Percentiles rank a stretch among this genome's conserved stretches.
Conservation (phyloP, 2,888 invertebrate species). For the Tupiocoris notatus region DNA sequence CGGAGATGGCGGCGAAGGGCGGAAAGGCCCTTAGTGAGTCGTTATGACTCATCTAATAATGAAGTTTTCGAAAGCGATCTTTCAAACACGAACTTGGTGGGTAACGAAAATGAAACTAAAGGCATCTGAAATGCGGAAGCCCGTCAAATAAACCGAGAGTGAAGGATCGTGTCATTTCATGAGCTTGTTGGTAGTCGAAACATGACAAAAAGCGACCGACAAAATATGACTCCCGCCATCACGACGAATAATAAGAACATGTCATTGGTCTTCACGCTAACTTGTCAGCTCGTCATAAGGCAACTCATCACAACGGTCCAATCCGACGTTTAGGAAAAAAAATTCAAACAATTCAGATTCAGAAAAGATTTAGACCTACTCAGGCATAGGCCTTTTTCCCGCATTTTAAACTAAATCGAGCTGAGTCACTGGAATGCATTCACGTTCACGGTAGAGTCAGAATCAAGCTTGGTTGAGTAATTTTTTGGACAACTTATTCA, state of each 20-base stretch:
- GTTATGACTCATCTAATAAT: neutral
- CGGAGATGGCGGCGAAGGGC: neutral
- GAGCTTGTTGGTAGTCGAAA: neutral
- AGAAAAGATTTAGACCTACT: no score
- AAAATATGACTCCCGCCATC: neutral
- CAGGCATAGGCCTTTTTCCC: no score
- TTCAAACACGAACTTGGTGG: neutral
- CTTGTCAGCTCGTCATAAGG: neutral
- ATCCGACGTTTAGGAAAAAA: no score
- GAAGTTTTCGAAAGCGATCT: neutral
- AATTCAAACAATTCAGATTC: no score
- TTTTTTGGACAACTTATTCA: no score
- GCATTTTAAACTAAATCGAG: no score
- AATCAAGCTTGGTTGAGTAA: no score
- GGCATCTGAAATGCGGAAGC: neutral
- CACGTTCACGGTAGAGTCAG: no score
- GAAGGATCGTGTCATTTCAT: neutral
- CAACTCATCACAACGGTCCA: neutral
- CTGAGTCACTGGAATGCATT: no score
- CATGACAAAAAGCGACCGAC: neutral
- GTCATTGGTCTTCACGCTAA: neutral
- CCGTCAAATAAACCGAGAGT: neutral
- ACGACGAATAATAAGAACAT: neutral
- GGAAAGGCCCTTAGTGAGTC: neutral
- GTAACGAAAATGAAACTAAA: neutral